Percentiles rank a stretch among this genome's conserved stretches.
Conservation (phyloP, 1,140 invertebrate species). For the Amyelois transitella region DNA sequence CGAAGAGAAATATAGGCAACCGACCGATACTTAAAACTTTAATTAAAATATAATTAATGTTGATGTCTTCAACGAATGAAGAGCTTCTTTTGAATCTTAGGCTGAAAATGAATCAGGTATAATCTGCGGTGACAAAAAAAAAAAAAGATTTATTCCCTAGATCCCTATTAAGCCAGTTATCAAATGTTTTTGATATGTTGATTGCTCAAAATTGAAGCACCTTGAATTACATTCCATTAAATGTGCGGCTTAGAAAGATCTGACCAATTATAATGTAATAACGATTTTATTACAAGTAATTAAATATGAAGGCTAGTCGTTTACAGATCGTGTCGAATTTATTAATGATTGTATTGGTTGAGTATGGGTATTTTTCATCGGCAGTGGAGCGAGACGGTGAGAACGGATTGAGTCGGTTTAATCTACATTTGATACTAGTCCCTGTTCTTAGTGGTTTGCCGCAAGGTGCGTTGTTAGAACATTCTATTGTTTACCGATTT, state of each 20-base stretch:
- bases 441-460: constrained; percentile 12
- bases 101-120: too few relatives aligned
- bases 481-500: background rate
- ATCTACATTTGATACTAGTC: constrained; percentile 64
- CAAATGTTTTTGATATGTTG: too few relatives aligned
- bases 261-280: constrained; percentile 36
- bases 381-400: constrained; percentile 65
- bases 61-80: too few relatives aligned
- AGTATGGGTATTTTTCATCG: constrained; percentile 54
- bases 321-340: constrained; percentile 60
- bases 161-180: too few relatives aligned
- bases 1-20: too few relatives aligned
- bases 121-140: too few relatives aligned
- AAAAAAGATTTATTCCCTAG: too few relatives aligned
- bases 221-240: too few relatives aligned
- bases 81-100: too few relatives aligned
- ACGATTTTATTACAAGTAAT: constrained; percentile 36
- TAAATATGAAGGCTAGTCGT: constrained; percentile 42
- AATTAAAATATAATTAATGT: too few relatives aligned
- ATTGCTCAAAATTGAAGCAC: too few relatives aligned
- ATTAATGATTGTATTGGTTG: constrained; percentile 68
- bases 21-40: too few relatives aligned
- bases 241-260: constrained; percentile 7
- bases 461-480: background rate
- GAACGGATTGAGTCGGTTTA: constrained; percentile 60